Conservation (phyloP, 2,797 vertebrate genomes). For the Onychomys arenicola region DNA sequence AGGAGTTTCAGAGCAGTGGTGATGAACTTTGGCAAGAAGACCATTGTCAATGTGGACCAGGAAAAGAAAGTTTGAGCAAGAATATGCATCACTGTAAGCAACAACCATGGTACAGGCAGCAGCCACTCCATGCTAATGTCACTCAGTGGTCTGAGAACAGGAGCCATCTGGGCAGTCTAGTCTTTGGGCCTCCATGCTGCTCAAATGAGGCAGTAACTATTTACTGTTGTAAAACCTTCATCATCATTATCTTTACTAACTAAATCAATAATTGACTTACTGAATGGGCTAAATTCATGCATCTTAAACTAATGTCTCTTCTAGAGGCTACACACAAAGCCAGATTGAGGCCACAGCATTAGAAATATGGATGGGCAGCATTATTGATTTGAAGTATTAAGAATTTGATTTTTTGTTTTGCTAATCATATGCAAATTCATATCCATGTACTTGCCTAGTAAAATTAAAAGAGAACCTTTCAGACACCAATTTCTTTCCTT, state of each 20-base stretch:
- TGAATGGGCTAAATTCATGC: background rate
- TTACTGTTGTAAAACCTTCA: background rate
- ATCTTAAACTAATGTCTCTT: background rate
- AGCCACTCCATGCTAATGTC: background rate
- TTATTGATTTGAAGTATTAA: background rate
- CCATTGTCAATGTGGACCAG: background rate
- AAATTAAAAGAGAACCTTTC: background rate
- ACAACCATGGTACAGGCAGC: background rate
- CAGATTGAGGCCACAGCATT: background rate
- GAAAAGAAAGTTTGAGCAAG: background rate
- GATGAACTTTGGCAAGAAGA: background rate
- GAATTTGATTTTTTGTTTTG: background rate
- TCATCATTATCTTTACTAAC: background rate
- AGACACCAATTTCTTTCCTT: background rate
- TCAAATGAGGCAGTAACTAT: background rate
- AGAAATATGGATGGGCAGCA: background rate
- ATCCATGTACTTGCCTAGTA: background rate
- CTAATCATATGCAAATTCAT: background rate
- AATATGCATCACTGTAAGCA: background rate
- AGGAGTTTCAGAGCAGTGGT: background rate
- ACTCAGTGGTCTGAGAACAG: background rate
- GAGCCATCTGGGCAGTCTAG: background rate
- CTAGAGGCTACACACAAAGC: fast-evolving
- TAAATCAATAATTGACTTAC: background rate
- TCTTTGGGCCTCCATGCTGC: background rate